Evolutionary conservation across 2,797 vertebrate species (phyloP), one percentile per base, ranked within the genome.

Genomic region (Aselliscus stoliczkanus): DNA sequence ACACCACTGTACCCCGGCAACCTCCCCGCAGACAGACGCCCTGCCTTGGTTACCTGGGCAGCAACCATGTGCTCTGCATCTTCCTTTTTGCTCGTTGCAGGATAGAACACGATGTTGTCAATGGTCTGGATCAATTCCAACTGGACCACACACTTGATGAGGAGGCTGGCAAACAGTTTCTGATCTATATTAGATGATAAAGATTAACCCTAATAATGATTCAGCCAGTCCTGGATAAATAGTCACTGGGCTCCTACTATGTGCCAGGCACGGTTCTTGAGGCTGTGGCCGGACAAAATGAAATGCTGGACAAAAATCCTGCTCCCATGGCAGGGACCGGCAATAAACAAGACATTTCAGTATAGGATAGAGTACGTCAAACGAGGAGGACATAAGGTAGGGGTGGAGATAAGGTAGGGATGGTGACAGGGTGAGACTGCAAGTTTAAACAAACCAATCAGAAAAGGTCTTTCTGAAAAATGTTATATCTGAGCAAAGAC

Each of bases 41-140:
- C 62, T 17, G 23, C 18, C 18, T 65, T 73, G 54, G 12, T 88
- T 97, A 99, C 99, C 99, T 99, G 99, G 89, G 99, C 99, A 67
- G 99, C 99, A 37, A 99, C 99, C 99, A 99, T 99, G 98, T 99
- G 99, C 88, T 99, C 99, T 2, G 99, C 99, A 89, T 99, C 99
- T 93, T 99, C 99, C 96, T 99, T 99, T 98, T 99, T 99, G 98
- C 99, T 99, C 7, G 99, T 99, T 18, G 99, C 98, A 9, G 99
- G 99, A 96, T 98, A 99, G 98, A 99, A 99, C 65, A 99, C 99
- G 4, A 99, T 99, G 97, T 99, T 99, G 98, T 99, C 99, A n/a
- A 99, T 99, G 91, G 99, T 99, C 98, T 99, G 99, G 97, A 99
- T 99, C 84, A 99, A 97, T 92, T 99, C 99, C 75, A 99, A 98